Conservation (phyloP, 2,797 vertebrate species). For the Chaetodon trifasciatus region DNA sequence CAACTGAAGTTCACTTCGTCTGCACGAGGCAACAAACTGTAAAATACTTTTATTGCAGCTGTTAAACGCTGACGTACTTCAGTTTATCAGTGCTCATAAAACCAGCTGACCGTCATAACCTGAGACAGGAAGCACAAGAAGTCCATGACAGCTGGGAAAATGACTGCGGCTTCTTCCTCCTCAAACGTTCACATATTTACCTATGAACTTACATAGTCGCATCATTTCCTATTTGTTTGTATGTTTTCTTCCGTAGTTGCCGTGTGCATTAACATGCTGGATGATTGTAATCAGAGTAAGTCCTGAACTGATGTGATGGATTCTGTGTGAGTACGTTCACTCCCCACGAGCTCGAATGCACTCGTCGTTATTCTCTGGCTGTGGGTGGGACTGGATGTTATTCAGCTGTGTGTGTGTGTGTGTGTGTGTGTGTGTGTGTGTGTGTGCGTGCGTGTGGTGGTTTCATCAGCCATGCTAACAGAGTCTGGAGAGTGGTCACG, state of each 20-base stretch:
- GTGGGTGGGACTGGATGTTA: neutral
- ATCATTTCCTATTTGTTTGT: neutral
- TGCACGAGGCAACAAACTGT: too few relatives aligned
- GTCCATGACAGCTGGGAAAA: too few relatives aligned
- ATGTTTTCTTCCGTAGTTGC: neutral
- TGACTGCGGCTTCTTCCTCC: too few relatives aligned
- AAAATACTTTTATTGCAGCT: too few relatives aligned
- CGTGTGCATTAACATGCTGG: too few relatives aligned
- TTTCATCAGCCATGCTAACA: constrained; percentile 45
- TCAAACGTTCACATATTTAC: too few relatives aligned
- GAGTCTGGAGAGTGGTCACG: constrained; percentile 32
- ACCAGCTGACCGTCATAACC: neutral
- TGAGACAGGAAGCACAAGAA: too few relatives aligned
- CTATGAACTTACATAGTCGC: too few relatives aligned
- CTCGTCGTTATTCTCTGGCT: neutral
- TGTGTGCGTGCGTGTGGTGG: constrained; percentile 10
- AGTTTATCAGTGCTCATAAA: neutral
- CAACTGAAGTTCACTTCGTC: too few relatives aligned
- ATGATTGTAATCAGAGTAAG: neutral
- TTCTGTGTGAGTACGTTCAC: neutral
- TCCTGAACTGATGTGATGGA: constrained; percentile 5
- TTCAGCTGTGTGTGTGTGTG: constrained; percentile 3
- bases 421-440: constrained; percentile 16
- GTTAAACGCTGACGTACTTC: neutral
- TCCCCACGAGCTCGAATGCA: neutral